phyloP scores from a whole-genome alignment of 2,797 vertebrate genomes.

The Chanos chanos region DNA sequence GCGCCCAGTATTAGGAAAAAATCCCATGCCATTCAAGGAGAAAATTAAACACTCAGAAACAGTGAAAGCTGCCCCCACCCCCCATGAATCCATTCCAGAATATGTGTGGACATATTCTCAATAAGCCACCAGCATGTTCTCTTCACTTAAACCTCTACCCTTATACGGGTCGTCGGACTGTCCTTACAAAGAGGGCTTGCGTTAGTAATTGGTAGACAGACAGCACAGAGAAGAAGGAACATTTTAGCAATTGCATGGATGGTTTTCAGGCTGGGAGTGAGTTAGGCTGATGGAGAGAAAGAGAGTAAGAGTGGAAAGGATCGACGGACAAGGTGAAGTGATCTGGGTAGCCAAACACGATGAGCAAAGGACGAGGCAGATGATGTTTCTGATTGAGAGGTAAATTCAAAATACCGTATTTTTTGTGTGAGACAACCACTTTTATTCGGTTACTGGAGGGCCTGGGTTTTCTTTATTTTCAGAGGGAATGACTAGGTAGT shows the following conservation, averaged over 20 bases:
- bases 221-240: background rate
- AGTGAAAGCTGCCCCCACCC: too few species aligned
- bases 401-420: constrained; percentile 70
- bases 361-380: constrained; percentile 15
- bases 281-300: constrained; percentile 31
- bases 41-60: too few species aligned
- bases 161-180: background rate
- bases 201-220: constrained; percentile 11
- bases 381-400: constrained; percentile 24
- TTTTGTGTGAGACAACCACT: constrained; percentile 60
- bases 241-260: constrained; percentile 28
- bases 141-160: background rate
- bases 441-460: constrained; percentile 86
- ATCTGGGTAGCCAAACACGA: constrained; percentile 20
- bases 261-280: constrained; percentile 14
- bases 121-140: background rate
- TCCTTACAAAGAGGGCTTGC: background rate
- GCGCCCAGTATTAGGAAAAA: too few species aligned
- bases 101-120: too few species aligned
- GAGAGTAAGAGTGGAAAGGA: constrained; percentile 18
- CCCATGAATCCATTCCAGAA: too few species aligned
- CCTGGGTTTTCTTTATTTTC: constrained; percentile 89
- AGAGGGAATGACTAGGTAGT: constrained; percentile 93
- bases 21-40: too few species aligned
- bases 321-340: constrained; percentile 26